Base-by-base conservation (phyloP, 2,113 vertebrate genomes). In the Acanthochromis polyacanthus region DNA sequence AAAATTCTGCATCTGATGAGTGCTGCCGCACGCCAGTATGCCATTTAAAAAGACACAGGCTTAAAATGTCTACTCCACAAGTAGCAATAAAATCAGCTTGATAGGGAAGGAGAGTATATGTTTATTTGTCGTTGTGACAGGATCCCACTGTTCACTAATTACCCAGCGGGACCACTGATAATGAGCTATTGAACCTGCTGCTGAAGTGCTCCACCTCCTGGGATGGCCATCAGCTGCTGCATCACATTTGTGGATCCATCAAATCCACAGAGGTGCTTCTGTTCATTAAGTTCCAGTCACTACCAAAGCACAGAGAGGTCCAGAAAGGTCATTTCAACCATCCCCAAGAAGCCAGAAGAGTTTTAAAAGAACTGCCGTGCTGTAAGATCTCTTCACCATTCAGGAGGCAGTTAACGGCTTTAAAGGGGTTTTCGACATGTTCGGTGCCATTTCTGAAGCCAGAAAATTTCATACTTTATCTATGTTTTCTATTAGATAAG, bases 131-230 rank as follows among this genome's bases (percentile, higher is more conserved):
- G 63, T 75, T 59, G 87, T 91, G 92, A 91, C 87, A 90, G 81
- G 71, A 83, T 85, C 92, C 83, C 71, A 71, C 92, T 90, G 88
- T 84, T 91, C 84, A 83, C 92, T 95, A 94, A 94, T 95, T 93
- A 94, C 86, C 91, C 88, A 91, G 86, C 20, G 85, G 90, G 91
- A 90, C 88, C 81, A 66, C 90, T 91, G 89, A 93, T 94, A 92
- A 95, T 94, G 93, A 94, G 93, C 93, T 94, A 94, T 94, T 93
- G 94, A 94, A 93, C 92, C 89, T 81, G 73, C 77, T 67, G 75
- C 75, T 81, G 83, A 80, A 73, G 83, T 76, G 78, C 38, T 78
- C 76, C 20, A 51, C 90, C 94, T 89, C 92, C 81, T 82, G 94
- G 91, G 92, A 93, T 3, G 61, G 48, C 78, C 71, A 83, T 93